Evolutionary conservation across 1,140 invertebrate genomes (phyloP).

Genomic region (Drosophila novamexicana): DNA sequence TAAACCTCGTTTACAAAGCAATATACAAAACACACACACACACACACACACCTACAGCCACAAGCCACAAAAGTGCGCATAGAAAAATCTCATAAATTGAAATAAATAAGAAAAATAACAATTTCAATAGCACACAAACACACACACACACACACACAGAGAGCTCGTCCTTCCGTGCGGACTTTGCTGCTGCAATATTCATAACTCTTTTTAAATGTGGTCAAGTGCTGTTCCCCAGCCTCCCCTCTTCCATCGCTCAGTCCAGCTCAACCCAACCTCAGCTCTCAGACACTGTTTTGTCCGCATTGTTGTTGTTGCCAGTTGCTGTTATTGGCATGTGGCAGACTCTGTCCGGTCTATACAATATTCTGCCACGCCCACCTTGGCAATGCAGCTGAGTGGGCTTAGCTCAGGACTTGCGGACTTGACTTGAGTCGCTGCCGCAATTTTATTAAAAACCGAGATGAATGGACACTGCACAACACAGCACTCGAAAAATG

Average conservation of each 20-base stretch:
- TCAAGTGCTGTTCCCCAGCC: conserved; percentile 58
- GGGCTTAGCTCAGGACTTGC: conserved; percentile 14
- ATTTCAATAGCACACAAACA: conserved; percentile 46
- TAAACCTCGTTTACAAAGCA: conserved; percentile 58
- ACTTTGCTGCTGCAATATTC: conserved; percentile 69
- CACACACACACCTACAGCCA: not conserved
- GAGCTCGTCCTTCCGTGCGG: conserved; percentile 13
- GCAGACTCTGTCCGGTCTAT: conserved; percentile 14
- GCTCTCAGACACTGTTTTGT: conserved; percentile 23
- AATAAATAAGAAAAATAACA: conserved; percentile 82
- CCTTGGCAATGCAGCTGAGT: conserved; percentile 8
- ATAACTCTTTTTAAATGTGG: conserved; percentile 83
- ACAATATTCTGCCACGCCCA: conserved; percentile 25
- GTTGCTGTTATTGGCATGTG: conserved; percentile 47
- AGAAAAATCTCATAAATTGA: conserved; percentile 81
- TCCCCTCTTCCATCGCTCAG: not conserved
- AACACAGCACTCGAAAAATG: conserved; percentile 37
- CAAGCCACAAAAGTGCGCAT: conserved; percentile 70
- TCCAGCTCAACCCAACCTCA: not conserved
- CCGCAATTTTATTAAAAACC: conserved; percentile 76
- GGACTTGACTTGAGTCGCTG: conserved; percentile 29
- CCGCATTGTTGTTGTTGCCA: not conserved
- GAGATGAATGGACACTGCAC: conserved; percentile 68
- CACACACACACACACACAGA: conserved; percentile 8
- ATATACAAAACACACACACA: conserved; percentile 41